Percentiles rank a stretch among this genome's conserved stretches.
Evolutionary conservation across 2,888 invertebrate genomes (phyloP).

Genomic region (Tryphoninae sp.): DNA sequence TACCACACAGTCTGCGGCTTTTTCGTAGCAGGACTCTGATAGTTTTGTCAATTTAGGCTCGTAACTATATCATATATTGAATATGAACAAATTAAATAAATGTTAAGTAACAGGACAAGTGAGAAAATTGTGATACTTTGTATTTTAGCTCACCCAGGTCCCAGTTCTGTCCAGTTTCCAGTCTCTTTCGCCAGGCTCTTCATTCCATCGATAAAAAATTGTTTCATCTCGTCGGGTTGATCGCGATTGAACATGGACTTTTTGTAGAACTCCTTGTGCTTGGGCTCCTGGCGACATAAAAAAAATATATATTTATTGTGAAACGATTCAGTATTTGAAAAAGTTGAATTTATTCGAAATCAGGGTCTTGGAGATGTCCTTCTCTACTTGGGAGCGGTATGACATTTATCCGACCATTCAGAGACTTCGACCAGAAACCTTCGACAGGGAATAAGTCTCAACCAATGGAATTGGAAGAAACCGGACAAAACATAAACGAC

Average conservation of each 20-base stretch:
- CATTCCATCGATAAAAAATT: slow-evolving; percentile 64
- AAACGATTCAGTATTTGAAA: too few relatives aligned
- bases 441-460: too few relatives aligned
- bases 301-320: not conserved
- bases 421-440: too few relatives aligned
- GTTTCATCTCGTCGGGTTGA: slow-evolving; percentile 58
- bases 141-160: slow-evolving; percentile 65
- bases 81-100: not conserved
- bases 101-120: not conserved
- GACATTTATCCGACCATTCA: too few relatives aligned
- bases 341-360: too few relatives aligned
- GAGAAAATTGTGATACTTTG: not conserved
- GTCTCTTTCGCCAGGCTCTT: slow-evolving; percentile 64
- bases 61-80: slow-evolving; percentile 62
- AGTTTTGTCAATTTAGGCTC: slow-evolving; percentile 69
- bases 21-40: slow-evolving; percentile 47
- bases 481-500: not conserved
- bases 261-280: slow-evolving; percentile 63
- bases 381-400: too few relatives aligned
- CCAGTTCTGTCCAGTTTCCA: slow-evolving; percentile 71
- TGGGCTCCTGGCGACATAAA: slow-evolving; percentile 70
- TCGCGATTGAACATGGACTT: slow-evolving; percentile 68
- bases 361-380: too few relatives aligned
- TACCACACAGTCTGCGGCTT: slow-evolving; percentile 30
- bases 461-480: too few relatives aligned